These are phyloP conservation scores for Okapia johnstoni DNA, from an alignment of 2,113 vertebrate species.

Conservation along the genomic window DNA sequence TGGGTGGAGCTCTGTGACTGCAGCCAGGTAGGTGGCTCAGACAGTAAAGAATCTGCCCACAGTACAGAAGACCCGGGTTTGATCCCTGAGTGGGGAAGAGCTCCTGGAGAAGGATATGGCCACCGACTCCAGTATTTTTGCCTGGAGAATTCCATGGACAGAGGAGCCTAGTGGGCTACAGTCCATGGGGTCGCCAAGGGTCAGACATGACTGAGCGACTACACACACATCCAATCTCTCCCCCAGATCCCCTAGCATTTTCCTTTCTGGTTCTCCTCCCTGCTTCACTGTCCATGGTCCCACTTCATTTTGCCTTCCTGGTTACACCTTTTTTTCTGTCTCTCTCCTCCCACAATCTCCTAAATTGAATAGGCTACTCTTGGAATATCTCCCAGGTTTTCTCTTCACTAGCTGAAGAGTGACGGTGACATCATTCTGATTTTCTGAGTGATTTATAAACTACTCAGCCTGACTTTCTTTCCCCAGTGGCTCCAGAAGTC, in stretches of 20 bases:
- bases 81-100: neutral
- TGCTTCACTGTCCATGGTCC: neutral
- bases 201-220: neutral
- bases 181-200: neutral
- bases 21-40: neutral
- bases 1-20: neutral
- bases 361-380: neutral
- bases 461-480: neutral
- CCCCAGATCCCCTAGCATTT: rapidly evolving
- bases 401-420: neutral
- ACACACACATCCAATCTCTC: neutral
- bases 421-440: neutral
- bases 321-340: neutral
- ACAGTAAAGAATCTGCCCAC: neutral
- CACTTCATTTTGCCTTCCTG: neutral
- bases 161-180: neutral
- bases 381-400: neutral
- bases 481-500: neutral
- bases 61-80: neutral
- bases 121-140: neutral
- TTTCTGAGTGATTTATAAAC: neutral
- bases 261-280: neutral
- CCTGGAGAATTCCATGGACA: neutral
- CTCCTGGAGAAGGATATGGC: neutral
- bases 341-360: neutral